Percentiles rank a stretch among this genome's conserved stretches.
Conservation (phyloP, 1,140 invertebrate species). For the Danaus plexippus region DNA sequence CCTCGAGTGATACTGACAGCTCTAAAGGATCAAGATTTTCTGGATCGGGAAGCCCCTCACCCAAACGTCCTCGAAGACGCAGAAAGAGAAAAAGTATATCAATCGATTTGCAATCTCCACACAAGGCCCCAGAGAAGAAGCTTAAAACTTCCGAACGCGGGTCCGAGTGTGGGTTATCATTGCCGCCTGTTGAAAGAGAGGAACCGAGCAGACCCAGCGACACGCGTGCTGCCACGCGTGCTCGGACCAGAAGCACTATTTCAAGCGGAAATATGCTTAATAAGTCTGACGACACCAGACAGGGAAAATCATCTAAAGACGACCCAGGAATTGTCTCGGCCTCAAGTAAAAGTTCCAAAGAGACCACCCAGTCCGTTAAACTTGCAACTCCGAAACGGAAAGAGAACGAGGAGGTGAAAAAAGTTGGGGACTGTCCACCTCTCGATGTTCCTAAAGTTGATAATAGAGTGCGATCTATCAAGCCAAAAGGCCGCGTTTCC, state of each 20-base stretch:
- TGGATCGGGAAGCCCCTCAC: conserved; percentile 51
- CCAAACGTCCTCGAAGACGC: conserved; percentile 52
- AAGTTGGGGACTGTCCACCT: conserved; percentile 20
- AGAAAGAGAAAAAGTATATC: conserved; percentile 54
- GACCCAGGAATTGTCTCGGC: conserved; percentile 39
- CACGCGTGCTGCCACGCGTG: conserved; percentile 69
- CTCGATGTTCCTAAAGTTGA: conserved; percentile 27
- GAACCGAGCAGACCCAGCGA: conserved; percentile 75
- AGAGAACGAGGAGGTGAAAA: conserved; percentile 76
- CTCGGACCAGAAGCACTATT: conserved; percentile 77
- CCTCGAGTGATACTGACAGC: conserved; percentile 68
- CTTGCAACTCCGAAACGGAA: conserved; percentile 79
- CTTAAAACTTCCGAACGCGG: conserved; percentile 88
- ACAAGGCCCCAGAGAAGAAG: conserved; percentile 85
- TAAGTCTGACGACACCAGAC: conserved; percentile 70
- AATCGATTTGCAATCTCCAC: conserved; percentile 60
- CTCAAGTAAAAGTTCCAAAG: conserved; percentile 67
- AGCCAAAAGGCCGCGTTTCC: conserved; percentile 28
- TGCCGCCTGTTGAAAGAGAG: conserved; percentile 81
- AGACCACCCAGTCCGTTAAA: conserved; percentile 72
- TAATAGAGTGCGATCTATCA: conserved; percentile 26
- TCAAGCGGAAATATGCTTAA: conserved; percentile 75
- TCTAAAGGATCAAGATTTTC: conserved; percentile 57
- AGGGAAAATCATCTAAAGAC: conserved; percentile 75
- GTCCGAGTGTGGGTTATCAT: conserved; percentile 81